Evolutionary conservation across 2,113 vertebrate species (phyloP).

Genomic region (Paracanthobrama guichenoti): DNA sequence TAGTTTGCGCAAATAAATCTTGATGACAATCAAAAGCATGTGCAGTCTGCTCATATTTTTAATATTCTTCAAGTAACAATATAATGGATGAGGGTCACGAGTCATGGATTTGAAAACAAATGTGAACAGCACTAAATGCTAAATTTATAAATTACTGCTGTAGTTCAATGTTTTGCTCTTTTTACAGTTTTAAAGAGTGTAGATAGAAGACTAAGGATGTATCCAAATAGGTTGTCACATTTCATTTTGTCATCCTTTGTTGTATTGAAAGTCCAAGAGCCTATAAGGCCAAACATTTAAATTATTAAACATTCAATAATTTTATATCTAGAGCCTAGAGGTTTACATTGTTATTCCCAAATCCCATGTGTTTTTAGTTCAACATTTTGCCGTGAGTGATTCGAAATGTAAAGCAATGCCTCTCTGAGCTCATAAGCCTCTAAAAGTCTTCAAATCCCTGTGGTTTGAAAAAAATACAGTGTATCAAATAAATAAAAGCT

Average conservation of each 20-base stretch:
- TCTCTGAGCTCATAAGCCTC: background rate
- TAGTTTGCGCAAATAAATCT: background rate
- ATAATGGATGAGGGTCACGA: background rate
- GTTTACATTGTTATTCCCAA: background rate
- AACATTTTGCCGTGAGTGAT: background rate
- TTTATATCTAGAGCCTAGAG: background rate
- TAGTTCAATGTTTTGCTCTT: background rate
- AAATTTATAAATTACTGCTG: background rate
- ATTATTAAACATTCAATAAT: background rate
- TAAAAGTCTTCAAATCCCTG: slow-evolving; percentile 7
- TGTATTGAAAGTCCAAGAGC: background rate
- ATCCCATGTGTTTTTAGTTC: background rate
- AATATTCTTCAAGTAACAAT: background rate
- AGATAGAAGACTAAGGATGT: background rate
- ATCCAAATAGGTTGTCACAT: background rate
- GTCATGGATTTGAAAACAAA: background rate
- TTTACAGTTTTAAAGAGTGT: background rate
- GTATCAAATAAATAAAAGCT: background rate
- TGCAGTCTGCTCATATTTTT: background rate
- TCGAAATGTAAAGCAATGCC: background rate
- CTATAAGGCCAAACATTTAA: background rate
- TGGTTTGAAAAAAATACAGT: background rate
- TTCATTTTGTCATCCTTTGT: background rate
- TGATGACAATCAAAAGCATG: background rate
- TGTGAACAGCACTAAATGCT: too few species aligned